Conservation (phyloP, 2,888 invertebrate genomes). For the Tortricodes alternella region DNA sequence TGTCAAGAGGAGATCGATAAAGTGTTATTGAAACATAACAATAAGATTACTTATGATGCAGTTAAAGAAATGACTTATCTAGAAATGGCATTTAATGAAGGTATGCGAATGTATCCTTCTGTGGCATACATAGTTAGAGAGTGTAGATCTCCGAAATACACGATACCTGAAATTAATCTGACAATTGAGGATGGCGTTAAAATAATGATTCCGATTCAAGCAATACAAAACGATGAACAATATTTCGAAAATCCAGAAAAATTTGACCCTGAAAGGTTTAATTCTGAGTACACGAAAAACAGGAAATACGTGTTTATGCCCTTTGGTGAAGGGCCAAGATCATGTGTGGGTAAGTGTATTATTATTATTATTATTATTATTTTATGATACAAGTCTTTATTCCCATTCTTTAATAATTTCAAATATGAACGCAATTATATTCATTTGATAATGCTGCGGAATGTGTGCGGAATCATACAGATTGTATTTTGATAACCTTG, state of each 20-base stretch:
- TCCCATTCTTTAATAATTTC: too few relatives aligned
- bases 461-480: too few relatives aligned
- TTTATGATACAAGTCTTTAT: neutral
- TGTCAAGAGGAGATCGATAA: conserved; percentile 68
- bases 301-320: conserved; percentile 63
- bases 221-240: conserved; percentile 64
- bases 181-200: conserved; percentile 63
- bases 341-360: conserved; percentile 68
- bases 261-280: conserved; percentile 67
- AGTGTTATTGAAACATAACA: conserved; percentile 58
- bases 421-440: too few relatives aligned
- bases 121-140: conserved; percentile 63
- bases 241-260: conserved; percentile 63
- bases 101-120: conserved; percentile 70
- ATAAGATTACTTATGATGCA: conserved; percentile 65
- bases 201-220: conserved; percentile 66
- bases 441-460: too few relatives aligned
- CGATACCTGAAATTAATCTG: conserved; percentile 62
- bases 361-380: neutral
- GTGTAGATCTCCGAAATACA: conserved; percentile 64
- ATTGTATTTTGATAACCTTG: too few relatives aligned
- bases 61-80: conserved; percentile 69
- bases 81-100: conserved; percentile 68
- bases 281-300: conserved; percentile 47
- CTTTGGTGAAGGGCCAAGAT: conserved; percentile 70